Base-by-base conservation (phyloP, 23 tunicate species). In the Phallusia fumigata region DNA sequence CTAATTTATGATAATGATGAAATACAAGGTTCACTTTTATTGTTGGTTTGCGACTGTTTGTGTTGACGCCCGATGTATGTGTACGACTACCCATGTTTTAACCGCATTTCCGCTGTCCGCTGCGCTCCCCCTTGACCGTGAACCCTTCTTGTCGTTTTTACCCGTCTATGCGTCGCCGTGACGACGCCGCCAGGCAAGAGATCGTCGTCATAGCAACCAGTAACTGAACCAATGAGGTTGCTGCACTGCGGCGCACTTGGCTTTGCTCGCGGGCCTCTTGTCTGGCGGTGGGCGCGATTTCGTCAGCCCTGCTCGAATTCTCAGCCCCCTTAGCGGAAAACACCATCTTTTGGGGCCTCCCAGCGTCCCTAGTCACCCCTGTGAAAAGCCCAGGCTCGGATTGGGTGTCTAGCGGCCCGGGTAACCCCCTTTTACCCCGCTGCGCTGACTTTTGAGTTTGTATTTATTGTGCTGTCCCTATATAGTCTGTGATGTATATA, bases 141-240 rank as follows among this genome's bases (percentile, higher is more conserved):
- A 40, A 40, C 47, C 47, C 47, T 10, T 10, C 47, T 22, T 13
- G 2, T 58, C 13, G 69, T 58, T 58, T 58, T 58, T 58, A 58
- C 28, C 10, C 10, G 10, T 16, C 69, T n/a, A n/a, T 16, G 28
- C 69, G 69, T 58, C 69, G 69, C 69, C 69, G 13, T 13, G 69
- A 58, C 69, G 11, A 58, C 69, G 76, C 36, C 64, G 84, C 84
- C 84, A 81, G 84, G 73, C 84, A 65, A 36, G 53, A 36, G 84
- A 36, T 35, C 78, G 78, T 74, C 44, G 53, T 15, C 76, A 81
- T 35, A 81, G 84, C 84, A 81, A 81, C 84, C 84, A 65, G 33
- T 24, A 65, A 58, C 28, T 58, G 69, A 58, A 31, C 31, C 53
- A 52, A 53, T 31, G 84, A 81, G 84, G 84, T 81, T 81, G 84